These are phyloP conservation scores for Azorinus chamasolen DNA, from an alignment of 2,888 invertebrate species.

Conservation along the genomic window DNA sequence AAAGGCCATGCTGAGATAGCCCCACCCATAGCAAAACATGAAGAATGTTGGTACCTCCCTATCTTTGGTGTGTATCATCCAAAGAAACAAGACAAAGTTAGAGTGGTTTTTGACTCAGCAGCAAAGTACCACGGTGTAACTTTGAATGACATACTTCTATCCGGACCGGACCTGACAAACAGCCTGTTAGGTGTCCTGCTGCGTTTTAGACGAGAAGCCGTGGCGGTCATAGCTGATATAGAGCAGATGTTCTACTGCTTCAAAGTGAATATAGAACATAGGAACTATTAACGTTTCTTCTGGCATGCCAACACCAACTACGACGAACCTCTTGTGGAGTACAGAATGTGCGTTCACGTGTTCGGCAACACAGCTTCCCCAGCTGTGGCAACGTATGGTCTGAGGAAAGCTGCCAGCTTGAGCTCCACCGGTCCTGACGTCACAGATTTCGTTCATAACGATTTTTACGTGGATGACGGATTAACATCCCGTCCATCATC, in stretches of 20 bases:
- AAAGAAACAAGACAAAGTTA: conserved; percentile 21
- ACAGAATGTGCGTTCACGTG: conserved; percentile 25
- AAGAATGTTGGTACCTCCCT: conserved; percentile 33
- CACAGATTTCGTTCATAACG: conserved; percentile 18
- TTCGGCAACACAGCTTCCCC: conserved; percentile 30
- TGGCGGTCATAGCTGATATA: conserved; percentile 53
- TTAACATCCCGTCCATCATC: conserved; percentile 33
- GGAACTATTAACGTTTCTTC: conserved; percentile 55
- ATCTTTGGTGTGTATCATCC: conserved; percentile 32
- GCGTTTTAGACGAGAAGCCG: conserved; percentile 39
- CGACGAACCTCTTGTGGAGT: conserved; percentile 9
- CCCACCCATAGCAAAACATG: conserved; percentile 33
- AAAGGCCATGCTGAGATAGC: conserved; percentile 59
- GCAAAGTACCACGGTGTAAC: conserved; percentile 20
- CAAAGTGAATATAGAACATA: conserved; percentile 42
- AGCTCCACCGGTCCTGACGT: conserved; percentile 12
- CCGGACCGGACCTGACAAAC: conserved; percentile 29
- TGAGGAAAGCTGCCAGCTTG: conserved; percentile 5
- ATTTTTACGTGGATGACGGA: conserved; percentile 69
- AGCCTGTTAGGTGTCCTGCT: conserved; percentile 35
- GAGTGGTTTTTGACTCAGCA: conserved; percentile 35
- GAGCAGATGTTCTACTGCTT: conserved; percentile 61
- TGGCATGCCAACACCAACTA: conserved; percentile 52
- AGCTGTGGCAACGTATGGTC: conserved; percentile 24
- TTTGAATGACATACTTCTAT: conserved; percentile 15